These are phyloP conservation scores for Drosophila elegans DNA, from an alignment of 1,140 invertebrate genomes.

Conservation along the genomic window DNA sequence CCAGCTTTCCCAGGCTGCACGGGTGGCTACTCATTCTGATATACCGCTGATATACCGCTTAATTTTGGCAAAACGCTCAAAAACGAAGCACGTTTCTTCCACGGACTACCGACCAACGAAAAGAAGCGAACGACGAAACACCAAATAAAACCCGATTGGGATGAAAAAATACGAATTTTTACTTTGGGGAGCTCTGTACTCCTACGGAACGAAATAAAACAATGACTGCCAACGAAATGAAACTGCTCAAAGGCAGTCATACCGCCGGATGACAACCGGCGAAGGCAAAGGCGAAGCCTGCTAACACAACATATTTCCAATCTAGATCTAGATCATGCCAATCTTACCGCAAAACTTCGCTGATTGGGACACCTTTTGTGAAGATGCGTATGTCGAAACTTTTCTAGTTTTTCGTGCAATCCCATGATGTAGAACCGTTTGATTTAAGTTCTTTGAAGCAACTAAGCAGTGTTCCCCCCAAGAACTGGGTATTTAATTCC, in stretches of 20 bases:
- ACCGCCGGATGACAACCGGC: background rate
- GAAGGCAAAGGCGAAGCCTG: background rate
- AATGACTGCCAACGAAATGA: conserved; percentile 10
- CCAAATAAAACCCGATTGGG: background rate
- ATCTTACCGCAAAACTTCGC: conserved; percentile 19
- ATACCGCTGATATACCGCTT: background rate
- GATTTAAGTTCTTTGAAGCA: background rate
- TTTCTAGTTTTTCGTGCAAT: conserved; percentile 36
- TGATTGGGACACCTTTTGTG: background rate
- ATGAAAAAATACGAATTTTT: conserved; percentile 21
- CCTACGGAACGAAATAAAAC: conserved; percentile 31
- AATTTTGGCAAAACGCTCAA: conserved; percentile 30
- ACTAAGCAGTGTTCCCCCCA: conserved; percentile 25
- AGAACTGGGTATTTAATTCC: conserved; percentile 13
- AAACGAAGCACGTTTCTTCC: conserved; percentile 4
- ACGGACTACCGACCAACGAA: conserved; percentile 1
- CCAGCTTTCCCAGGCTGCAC: conserved; percentile 17
- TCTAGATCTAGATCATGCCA: background rate
- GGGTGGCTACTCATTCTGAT: conserved; percentile 19
- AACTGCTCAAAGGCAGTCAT: background rate
- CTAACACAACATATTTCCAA: background rate
- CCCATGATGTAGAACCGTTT: conserved; percentile 31
- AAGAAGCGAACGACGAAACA: background rate
- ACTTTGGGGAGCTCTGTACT: conserved; percentile 28
- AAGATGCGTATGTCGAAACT: conserved; percentile 6